phyloP scores from a whole-genome alignment of 2,113 vertebrate species.

The Pseudopipra pipra region DNA sequence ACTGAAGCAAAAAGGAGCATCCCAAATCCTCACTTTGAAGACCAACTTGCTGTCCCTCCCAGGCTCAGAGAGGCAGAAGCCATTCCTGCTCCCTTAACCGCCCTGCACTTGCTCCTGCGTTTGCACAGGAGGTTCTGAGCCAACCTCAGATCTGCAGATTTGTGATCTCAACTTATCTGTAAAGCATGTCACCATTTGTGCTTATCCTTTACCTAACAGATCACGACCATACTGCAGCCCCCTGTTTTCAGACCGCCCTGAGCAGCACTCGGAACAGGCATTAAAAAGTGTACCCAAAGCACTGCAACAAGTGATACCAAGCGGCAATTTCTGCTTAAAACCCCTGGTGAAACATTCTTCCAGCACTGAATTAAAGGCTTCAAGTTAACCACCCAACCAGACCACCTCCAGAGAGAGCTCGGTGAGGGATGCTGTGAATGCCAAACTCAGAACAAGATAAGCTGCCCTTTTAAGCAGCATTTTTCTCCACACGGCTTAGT shows the following conservation, averaged over 20 bases:
- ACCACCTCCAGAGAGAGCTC: not conserved
- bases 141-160: not conserved
- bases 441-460: rapidly evolving
- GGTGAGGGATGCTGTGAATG: rapidly evolving
- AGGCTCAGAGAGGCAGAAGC: not conserved
- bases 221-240: not conserved
- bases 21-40: not conserved
- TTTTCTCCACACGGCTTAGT: rapidly evolving
- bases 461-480: rapidly evolving
- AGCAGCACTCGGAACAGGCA: not conserved
- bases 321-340: not conserved
- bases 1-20: not conserved
- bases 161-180: not conserved
- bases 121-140: not conserved
- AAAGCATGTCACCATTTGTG: rapidly evolving
- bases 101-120: not conserved
- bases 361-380: not conserved
- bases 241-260: not conserved
- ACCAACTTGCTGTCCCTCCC: not conserved
- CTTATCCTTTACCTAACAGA: not conserved
- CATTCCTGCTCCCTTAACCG: not conserved
- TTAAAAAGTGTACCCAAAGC: not conserved
- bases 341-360: not conserved
- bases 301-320: not conserved
- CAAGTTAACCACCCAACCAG: rapidly evolving